Conservation (phyloP, 2,797 vertebrate species). For the Otolemur crassicaudatus region DNA sequence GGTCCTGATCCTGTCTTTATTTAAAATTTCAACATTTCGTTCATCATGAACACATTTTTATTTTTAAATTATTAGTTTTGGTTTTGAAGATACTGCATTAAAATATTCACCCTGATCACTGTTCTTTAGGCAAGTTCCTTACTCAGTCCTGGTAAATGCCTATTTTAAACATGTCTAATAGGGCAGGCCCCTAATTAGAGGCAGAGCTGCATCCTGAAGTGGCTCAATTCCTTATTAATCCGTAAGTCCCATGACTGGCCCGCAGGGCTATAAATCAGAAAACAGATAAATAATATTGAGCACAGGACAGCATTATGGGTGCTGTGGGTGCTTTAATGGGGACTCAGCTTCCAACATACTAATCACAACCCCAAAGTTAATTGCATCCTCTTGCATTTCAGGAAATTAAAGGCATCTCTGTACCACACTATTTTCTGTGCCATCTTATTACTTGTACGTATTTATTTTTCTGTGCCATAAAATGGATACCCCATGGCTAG, state of each 20-base stretch:
- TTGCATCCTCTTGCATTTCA: constrained; percentile 60
- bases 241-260: constrained; percentile 1
- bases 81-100: constrained; percentile 27
- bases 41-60: neutral
- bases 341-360: constrained; percentile 42
- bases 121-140: neutral
- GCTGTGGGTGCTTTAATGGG: constrained; percentile 12
- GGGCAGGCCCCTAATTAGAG: neutral
- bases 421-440: constrained; percentile 51
- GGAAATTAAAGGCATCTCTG: constrained; percentile 66
- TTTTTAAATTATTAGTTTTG: constrained; percentile 24
- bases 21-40: neutral
- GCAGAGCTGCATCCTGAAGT: constrained; percentile 7
- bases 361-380: constrained; percentile 65
- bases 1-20: neutral
- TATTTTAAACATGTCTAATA: neutral
- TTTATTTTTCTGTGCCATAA: constrained; percentile 82
- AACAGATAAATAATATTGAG: constrained; percentile 60
- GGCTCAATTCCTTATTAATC: constrained; percentile 35
- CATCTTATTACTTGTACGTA: constrained; percentile 81
- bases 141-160: neutral
- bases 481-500: constrained; percentile 83
- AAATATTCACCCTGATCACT: neutral
- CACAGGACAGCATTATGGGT: constrained; percentile 26
- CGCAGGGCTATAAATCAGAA: constrained; percentile 27